These are phyloP conservation scores for Coleophora flavipennella DNA, from an alignment of 2,888 invertebrate genomes.

Conservation along the genomic window DNA sequence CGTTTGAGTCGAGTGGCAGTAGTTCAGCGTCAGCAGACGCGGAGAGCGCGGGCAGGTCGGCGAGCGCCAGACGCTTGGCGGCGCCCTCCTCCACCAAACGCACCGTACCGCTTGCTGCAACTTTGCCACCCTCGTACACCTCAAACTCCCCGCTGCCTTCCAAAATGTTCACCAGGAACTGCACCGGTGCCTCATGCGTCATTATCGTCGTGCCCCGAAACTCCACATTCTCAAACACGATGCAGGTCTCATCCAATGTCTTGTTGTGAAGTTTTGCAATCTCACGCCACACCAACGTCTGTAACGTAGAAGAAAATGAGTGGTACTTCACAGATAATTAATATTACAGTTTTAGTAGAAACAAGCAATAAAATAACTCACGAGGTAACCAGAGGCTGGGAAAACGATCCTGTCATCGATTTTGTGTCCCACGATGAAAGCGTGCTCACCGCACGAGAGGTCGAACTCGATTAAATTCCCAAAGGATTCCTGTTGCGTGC, in stretches of 20 bases:
- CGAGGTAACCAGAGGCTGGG: slow-evolving; percentile 95
- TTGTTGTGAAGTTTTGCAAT: slow-evolving; percentile 84
- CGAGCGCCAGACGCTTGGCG: slow-evolving; percentile 74
- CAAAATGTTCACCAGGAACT: slow-evolving; percentile 87
- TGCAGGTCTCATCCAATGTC: slow-evolving; percentile 83
- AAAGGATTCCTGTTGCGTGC: slow-evolving; percentile 76
- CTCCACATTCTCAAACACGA: slow-evolving; percentile 90
- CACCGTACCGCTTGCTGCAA: slow-evolving; percentile 86
- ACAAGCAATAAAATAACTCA: slow-evolving; percentile 29
- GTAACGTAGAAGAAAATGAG: no score
- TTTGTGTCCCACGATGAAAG: slow-evolving; percentile 86
- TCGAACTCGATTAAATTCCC: slow-evolving; percentile 85
- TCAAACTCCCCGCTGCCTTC: slow-evolving; percentile 89
- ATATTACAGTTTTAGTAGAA: background rate
- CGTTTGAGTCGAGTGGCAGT: slow-evolving; percentile 74
- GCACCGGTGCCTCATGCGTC: slow-evolving; percentile 84
- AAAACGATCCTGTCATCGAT: slow-evolving; percentile 95
- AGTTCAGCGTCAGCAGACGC: slow-evolving; percentile 51
- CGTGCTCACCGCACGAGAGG: slow-evolving; percentile 80
- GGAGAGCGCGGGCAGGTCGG: slow-evolving; percentile 30
- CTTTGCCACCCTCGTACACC: slow-evolving; percentile 87
- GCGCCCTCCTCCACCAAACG: slow-evolving; percentile 74
- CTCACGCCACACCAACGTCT: slow-evolving; percentile 88
- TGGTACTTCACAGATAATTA: slow-evolving; percentile 14
- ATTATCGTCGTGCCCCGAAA: slow-evolving; percentile 96